A percentile compares a stretch with the other conserved stretches of the same genome.
Evolutionary conservation across 2,797 vertebrate species (phyloP).

Genomic region (Acanthurus lineatus): DNA sequence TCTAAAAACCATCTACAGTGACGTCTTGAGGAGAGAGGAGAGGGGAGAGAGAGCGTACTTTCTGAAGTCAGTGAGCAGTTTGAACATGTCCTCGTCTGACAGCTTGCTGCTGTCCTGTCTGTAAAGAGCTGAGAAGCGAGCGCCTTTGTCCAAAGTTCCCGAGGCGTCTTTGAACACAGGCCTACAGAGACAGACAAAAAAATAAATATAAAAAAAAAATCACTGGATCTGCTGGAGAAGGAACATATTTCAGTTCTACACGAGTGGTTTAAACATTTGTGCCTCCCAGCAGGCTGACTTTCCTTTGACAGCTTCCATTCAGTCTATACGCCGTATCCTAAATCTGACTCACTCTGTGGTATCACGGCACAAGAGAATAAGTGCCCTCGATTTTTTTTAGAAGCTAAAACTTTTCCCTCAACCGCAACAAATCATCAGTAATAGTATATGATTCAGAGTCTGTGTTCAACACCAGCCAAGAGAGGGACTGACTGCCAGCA

Average conservation of each 20-base stretch:
- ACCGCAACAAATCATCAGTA: neutral
- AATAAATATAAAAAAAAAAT: neutral
- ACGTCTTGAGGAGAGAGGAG: neutral
- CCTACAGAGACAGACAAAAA: conserved; percentile 74
- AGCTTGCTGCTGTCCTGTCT: conserved; percentile 97
- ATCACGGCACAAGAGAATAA: conserved; percentile 7
- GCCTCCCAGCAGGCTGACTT: conserved; percentile 1
- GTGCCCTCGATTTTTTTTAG: conserved; percentile 5
- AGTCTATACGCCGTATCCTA: neutral
- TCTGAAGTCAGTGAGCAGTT: conserved; percentile 94
- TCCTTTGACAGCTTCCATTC: conserved; percentile 35
- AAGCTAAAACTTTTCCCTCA: neutral
- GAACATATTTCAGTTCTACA: conserved; percentile 13
- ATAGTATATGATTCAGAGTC: neutral
- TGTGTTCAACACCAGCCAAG: too few relatives aligned
- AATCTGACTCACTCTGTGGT: conserved; percentile 3
- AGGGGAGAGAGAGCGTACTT: conserved; percentile 86
- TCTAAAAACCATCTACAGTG: neutral
- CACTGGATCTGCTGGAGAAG: neutral
- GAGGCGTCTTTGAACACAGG: conserved; percentile 94
- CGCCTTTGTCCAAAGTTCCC: conserved; percentile 93
- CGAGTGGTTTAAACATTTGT: conserved; percentile 4
- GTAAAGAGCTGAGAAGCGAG: conserved; percentile 95
- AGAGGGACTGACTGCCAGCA: neutral
- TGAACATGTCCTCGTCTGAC: conserved; percentile 97